Base-by-base conservation (phyloP, 2,888 invertebrate genomes). In the Acanthosepion esculentum region DNA sequence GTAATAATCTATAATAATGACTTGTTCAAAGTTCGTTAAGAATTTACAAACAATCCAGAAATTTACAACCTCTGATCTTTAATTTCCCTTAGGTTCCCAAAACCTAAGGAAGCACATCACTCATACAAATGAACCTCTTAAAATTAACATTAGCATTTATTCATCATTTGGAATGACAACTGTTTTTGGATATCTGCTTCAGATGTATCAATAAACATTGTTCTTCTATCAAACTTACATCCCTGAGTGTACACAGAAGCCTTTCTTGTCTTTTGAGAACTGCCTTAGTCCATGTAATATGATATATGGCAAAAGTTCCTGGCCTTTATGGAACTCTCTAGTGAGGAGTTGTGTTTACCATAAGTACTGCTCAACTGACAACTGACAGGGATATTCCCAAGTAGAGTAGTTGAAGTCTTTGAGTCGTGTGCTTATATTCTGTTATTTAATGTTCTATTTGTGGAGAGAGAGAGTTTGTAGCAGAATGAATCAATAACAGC, bases 321-420 rank as follows among this genome's bases (percentile, higher is more conserved):
- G 78, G n/a, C n/a, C 78, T 78, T 78, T 33, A 78, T 33, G 78
- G 78, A 78, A 78, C n/a, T 78, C 78, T 78, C 78, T 78, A 6
- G 78, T 78, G 78, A 78, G 78, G 78, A 78, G 33, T 78, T 78
- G 78, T 12, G 18, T 78, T 78, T 10, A 18, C 15, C n/a, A 78
- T 78, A 78, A 78, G 78, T 78, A 78, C n/a, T n/a, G 78, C n/a
- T 78, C n/a, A n/a, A 78, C 78, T 78, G 78, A 78, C 78, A 78
- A 78, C 20, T 59, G 59, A 26, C 78, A 78, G n/a, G n/a, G 78
- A 33, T 33, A 78, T 78, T 78, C 78, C n/a, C 78, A 78, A 78
- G 78, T n/a, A 78, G 78, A 12, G 12, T 33, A 15, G 78, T 33
- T 33, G 15, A n/a, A 78, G 78, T n/a, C 78, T 78, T 78, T 33